Conservation (phyloP, 2,113 vertebrate genomes). For the Indicator indicator region DNA sequence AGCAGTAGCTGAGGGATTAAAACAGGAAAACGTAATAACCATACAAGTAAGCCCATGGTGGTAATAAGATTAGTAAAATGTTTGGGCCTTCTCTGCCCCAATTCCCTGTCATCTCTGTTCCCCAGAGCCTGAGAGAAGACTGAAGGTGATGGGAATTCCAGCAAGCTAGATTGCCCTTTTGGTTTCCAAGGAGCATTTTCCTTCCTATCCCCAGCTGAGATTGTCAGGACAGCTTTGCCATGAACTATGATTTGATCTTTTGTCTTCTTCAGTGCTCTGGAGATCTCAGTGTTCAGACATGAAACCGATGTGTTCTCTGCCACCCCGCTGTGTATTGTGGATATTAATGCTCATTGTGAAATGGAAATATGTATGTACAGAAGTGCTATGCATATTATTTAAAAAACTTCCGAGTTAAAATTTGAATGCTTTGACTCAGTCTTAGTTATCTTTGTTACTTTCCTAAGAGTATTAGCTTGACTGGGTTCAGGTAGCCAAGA, state of each 20-base stretch:
- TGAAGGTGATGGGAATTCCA: not conserved
- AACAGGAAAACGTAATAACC: not conserved
- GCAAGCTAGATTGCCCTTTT: not conserved
- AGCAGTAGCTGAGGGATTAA: not conserved
- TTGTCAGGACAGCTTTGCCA: not conserved
- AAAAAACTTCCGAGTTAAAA: not conserved
- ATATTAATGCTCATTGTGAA: not conserved
- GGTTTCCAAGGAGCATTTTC: not conserved
- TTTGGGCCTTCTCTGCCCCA: not conserved
- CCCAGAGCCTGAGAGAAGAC: not conserved
- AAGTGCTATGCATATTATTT: not conserved
- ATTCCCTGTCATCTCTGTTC: not conserved
- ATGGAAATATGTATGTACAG: not conserved
- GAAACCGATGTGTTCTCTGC: not conserved
- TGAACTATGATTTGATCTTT: not conserved
- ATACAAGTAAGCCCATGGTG: not conserved
- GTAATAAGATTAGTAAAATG: not conserved
- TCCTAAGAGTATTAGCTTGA: not conserved
- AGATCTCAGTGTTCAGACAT: not conserved
- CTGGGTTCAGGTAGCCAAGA: not conserved
- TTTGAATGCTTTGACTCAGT: not conserved
- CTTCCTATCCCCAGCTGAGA: not conserved
- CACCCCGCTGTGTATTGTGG: accelerated
- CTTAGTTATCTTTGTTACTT: not conserved
- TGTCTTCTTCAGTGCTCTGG: not conserved